Conservation (phyloP, 1,140 invertebrate genomes). For the Drusus annulatus region DNA sequence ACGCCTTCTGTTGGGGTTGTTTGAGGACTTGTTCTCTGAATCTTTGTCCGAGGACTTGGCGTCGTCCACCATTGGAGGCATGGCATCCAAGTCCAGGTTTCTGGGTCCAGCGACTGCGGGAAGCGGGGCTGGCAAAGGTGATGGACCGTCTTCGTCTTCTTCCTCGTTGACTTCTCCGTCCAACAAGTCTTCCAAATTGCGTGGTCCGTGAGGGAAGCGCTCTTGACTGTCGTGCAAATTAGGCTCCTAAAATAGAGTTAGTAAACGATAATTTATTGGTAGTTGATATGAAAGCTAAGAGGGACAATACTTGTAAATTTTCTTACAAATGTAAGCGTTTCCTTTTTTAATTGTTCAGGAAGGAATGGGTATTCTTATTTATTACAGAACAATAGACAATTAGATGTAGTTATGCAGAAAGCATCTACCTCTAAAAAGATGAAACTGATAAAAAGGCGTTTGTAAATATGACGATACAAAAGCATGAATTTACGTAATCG, state of each 20-base stretch:
- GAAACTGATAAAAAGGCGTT: too few species aligned
- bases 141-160: constrained; percentile 57
- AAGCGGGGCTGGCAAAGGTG: constrained; percentile 64
- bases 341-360: too few species aligned
- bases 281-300: too few species aligned
- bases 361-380: too few species aligned
- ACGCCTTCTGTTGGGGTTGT: constrained; percentile 63
- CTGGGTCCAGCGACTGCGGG: constrained; percentile 74
- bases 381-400: too few species aligned
- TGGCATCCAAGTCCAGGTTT: constrained; percentile 66
- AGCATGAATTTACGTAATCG: too few species aligned
- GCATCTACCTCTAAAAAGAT: too few species aligned
- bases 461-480: too few species aligned
- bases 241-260: constrained; percentile 68
- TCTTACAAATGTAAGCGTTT: too few species aligned
- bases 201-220: constrained; percentile 86
- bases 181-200: constrained; percentile 73
- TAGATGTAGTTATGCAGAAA: too few species aligned
- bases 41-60: not conserved
- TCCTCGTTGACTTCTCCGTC: constrained; percentile 60
- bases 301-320: too few species aligned
- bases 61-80: constrained; percentile 32
- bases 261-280: too few species aligned
- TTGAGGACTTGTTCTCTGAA: constrained; percentile 35
- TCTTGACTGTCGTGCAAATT: constrained; percentile 75